Conservation (phyloP, 2,888 invertebrate species). For the Onchidella celtica region DNA sequence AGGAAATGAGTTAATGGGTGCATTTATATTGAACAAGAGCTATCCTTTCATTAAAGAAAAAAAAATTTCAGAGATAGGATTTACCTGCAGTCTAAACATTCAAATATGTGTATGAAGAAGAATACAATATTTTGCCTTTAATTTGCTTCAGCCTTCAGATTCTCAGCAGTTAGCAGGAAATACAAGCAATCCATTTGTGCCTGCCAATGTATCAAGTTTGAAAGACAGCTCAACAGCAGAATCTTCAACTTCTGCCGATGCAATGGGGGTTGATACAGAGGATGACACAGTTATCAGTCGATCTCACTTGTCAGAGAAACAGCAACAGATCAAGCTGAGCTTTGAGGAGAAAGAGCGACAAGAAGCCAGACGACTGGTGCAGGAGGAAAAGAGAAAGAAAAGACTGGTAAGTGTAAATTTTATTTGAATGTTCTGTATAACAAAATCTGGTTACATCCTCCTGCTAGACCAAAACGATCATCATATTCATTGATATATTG, state of each 20-base stretch:
- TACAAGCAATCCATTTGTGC: conserved; percentile 46
- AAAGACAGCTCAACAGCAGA: neutral
- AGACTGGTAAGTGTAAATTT: conserved; percentile 62
- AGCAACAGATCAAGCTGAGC: conserved; percentile 67
- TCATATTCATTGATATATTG: no score
- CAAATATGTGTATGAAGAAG: no score
- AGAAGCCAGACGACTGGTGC: conserved; percentile 64
- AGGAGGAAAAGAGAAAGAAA: conserved; percentile 65
- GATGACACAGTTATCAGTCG: conserved; percentile 69
- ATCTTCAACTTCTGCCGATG: conserved; percentile 11
- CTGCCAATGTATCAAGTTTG: conserved; percentile 18
- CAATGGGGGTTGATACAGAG: conserved; percentile 45
- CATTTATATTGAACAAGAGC: no score
- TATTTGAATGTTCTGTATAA: no score
- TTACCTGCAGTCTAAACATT: no score
- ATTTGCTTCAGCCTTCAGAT: no score
- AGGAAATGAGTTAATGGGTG: no score
- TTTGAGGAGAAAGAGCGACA: conserved; percentile 72
- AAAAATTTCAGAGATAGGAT: no score
- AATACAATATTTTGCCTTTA: no score
- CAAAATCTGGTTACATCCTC: no score
- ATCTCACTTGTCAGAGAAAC: conserved; percentile 68
- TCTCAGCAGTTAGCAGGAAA: conserved; percentile 16
- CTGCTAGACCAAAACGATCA: no score
- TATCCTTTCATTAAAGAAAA: no score